Evolutionary conservation across 2,888 invertebrate species (phyloP).

Genomic region (Proisotoma minuta): DNA sequence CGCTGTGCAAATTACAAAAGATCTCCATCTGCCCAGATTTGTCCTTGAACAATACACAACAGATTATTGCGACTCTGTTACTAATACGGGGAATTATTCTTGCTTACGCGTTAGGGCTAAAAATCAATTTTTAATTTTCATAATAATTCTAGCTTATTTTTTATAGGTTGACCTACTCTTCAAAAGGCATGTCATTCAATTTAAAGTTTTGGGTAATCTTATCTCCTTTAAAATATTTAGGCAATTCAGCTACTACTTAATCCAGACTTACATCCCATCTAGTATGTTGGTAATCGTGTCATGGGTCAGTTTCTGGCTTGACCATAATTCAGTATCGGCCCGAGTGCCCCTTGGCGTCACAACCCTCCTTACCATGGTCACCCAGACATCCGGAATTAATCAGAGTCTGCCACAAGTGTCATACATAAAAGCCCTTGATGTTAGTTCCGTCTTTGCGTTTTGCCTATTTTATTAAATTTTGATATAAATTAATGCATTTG

Average conservation of each 20-base stretch:
- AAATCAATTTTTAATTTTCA: no score
- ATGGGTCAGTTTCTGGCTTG: slow-evolving; percentile 95
- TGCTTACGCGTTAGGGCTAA: no score
- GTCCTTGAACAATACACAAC: slow-evolving; percentile 85
- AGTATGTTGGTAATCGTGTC: slow-evolving; percentile 96
- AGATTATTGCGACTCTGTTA: slow-evolving; percentile 92
- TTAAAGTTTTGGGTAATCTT: no score
- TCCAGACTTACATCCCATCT: slow-evolving; percentile 98
- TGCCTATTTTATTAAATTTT: no score
- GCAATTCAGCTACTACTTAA: slow-evolving; percentile 98
- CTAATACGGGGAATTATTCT: slow-evolving; percentile 91
- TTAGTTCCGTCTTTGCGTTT: no score
- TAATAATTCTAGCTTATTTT: no score
- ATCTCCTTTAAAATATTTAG: no score
- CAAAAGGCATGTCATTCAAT: no score
- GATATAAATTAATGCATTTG: no score
- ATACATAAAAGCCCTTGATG: slow-evolving; percentile 92
- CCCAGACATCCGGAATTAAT: slow-evolving; percentile 86
- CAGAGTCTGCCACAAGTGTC: slow-evolving; percentile 93
- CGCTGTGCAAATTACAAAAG: slow-evolving; percentile 89
- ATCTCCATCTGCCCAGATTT: slow-evolving; percentile 86
- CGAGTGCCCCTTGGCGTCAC: slow-evolving; percentile 91
- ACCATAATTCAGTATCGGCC: slow-evolving; percentile 91
- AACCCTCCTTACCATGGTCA: slow-evolving; percentile 93
- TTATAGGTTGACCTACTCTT: slow-evolving; percentile 93